Base-by-base conservation (phyloP, 1,140 invertebrate species). In the Phortica variegata region DNA sequence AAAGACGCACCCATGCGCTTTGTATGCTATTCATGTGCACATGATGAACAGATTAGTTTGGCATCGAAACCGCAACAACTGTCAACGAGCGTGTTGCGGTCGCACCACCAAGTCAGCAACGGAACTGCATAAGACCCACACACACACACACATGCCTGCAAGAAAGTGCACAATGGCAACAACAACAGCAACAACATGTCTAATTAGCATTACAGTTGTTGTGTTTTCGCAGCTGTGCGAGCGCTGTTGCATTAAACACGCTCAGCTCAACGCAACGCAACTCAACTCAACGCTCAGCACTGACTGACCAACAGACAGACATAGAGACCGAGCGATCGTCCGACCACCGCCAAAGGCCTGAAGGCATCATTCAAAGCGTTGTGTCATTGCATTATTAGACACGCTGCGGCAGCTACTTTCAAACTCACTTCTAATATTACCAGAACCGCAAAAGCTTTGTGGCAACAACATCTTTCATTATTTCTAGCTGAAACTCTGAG, bases 291-390 rank as follows among this genome's bases (percentile, higher is more conserved):
- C n/a, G n/a, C n/a, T n/a, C n/a, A n/a, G n/a, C n/a, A n/a, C n/a
- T n/a, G n/a, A n/a, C n/a, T n/a, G n/a, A n/a, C n/a, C n/a, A n/a
- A n/a, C n/a, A n/a, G n/a, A n/a, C n/a, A n/a, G n/a, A n/a, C n/a
- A n/a, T n/a, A n/a, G n/a, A n/a, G n/a, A n/a, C n/a, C n/a, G n/a
- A n/a, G n/a, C n/a, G n/a, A n/a, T n/a, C 47, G 53, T 51, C 34
- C 48, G 49, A 44, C 61, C 50, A 52, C 37, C 26, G 12, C 61
- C 58, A 44, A 59, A 34, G 13, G 63, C n/a, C n/a, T n/a, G n/a
- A n/a, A n/a, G n/a, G n/a, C n/a, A n/a, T n/a, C n/a, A n/a, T 68
- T 63, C 63, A 39, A 68, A 58, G 60, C 63, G 63, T 69, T 68
- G 68, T 69, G 58, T 51, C 45, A 52, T 49, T 54, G 61, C 61